Conservation (phyloP, 2,888 invertebrate species). For the Phyllotreta striolata region DNA sequence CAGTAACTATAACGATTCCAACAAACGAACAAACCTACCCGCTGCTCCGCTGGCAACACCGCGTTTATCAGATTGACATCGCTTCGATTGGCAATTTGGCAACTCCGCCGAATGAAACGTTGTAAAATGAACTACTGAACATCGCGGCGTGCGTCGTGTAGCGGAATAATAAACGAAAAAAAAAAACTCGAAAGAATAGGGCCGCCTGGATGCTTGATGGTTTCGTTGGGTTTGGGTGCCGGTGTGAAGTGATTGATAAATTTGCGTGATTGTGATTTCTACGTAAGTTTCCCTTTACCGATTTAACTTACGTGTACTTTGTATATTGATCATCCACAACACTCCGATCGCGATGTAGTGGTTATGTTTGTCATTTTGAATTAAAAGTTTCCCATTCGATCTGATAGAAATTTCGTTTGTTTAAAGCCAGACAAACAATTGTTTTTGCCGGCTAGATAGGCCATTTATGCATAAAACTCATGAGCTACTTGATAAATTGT, state of each 20-base stretch:
- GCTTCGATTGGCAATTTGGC: too few species aligned
- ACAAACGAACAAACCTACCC: too few species aligned
- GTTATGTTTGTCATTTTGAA: conserved; percentile 10
- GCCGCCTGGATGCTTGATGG: conserved; percentile 15
- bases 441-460: too few species aligned
- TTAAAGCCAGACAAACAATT: too few species aligned
- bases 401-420: too few species aligned
- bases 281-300: not conserved
- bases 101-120: too few species aligned
- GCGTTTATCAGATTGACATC: too few species aligned
- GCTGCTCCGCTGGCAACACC: too few species aligned
- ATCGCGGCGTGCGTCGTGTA: conserved; percentile 13
- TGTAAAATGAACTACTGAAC: not conserved
- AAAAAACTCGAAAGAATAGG: conserved; percentile 1
- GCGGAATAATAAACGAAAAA: conserved; percentile 15
- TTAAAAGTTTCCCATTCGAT: not conserved
- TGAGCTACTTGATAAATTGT: too few species aligned
- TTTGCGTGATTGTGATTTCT: conserved; percentile 13
- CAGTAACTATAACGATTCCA: too few species aligned
- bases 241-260: conserved; percentile 6
- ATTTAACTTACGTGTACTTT: too few species aligned
- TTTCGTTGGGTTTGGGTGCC: not conserved
- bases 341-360: conserved; percentile 7
- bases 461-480: too few species aligned
- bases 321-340: conserved; percentile 10